Base-by-base conservation (phyloP, 2,888 invertebrate genomes). In the Oeneis ivallda region DNA sequence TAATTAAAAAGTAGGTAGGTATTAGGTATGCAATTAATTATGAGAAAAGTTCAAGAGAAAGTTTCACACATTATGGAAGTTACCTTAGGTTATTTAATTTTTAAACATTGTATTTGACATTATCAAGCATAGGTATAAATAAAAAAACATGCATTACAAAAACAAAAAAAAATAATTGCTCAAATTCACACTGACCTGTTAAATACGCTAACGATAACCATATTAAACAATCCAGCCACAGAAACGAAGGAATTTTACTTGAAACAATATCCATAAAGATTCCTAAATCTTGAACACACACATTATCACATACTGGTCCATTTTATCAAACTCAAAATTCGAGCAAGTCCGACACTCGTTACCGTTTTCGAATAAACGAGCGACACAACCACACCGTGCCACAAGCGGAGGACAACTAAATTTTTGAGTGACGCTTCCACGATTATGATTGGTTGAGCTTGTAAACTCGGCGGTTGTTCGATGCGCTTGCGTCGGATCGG, bases 191-290 rank as follows among this genome's bases (percentile, higher is more conserved):
- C 89, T 85, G 77, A 91, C 91, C 91, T 91, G 86, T 88, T 92
- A 81, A 92, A 92, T 79, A 92, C 91, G 82, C 91, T 86, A 82
- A 92, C 90, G 79, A 92, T 91, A 82, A 92, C 91, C 91, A 92
- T 92, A 85, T 80, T 90, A 84, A 86, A 87, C 81, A 86, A 89
- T 89, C 90, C 89, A 83, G 79, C 72, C 64, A 70, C 71, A 67
- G 61, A 71, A 71, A 77, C 71, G 6, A 59, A 49, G 15, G 7
- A 41, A 15, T 61, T 52, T 52, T 32, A 47, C 11, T 39, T 6
- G 72, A 67, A 76, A 73, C 69, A 75, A 74, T 81, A 85, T 86
- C 81, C 78, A 80, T 85, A 70, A 84, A 78, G 81, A 76, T 79
- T 80, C 77, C 71, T 67, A 62, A 80, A 71, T 78, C 75, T 79